Percentiles rank a stretch among this genome's conserved stretches.
Conservation (phyloP, 2,797 vertebrate genomes). For the Xiphophorus birchmanni region DNA sequence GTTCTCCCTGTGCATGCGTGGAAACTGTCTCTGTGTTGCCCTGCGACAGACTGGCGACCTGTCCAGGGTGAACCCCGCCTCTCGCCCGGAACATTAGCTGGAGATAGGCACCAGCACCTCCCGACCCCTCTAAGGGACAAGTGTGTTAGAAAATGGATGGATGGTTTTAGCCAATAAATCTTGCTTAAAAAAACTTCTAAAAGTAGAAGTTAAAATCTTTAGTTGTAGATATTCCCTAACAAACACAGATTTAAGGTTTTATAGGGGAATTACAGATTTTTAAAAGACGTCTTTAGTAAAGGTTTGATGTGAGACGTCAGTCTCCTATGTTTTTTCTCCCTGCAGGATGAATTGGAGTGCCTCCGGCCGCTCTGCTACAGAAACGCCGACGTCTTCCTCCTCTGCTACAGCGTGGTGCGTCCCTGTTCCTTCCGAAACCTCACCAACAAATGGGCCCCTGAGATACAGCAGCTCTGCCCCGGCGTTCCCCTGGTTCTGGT, state of each 20-base stretch:
- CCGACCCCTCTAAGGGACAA: no score
- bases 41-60: no score
- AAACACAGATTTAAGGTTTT: background rate
- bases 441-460: slow-evolving; percentile 84
- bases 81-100: no score
- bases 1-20: no score
- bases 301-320: background rate
- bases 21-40: no score
- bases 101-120: no score
- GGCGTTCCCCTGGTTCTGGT: slow-evolving; percentile 86
- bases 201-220: background rate
- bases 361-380: slow-evolving; percentile 89
- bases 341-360: slow-evolving; percentile 77
- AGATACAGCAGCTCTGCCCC: slow-evolving; percentile 87
- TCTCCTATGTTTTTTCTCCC: background rate
- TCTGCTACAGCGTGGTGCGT: slow-evolving; percentile 91
- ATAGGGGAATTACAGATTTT: background rate
- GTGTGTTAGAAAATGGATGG: no score
- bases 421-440: slow-evolving; percentile 88
- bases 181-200: background rate
- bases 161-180: no score
- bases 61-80: no score
- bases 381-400: slow-evolving; percentile 88
- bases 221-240: background rate
- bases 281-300: background rate